Conservation (phyloP, 2,797 vertebrate species). For the Myotis findleyi region DNA sequence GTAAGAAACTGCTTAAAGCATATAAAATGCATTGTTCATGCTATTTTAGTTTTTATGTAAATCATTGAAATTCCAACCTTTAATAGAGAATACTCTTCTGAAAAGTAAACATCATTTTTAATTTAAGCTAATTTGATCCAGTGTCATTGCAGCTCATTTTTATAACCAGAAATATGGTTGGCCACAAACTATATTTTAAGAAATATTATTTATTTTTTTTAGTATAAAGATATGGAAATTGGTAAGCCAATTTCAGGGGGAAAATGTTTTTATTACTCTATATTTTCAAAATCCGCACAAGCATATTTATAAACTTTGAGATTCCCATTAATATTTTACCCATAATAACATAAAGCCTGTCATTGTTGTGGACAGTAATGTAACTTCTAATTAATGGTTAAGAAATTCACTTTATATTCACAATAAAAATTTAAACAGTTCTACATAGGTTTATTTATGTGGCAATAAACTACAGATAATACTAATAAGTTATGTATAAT, state of each 20-base stretch:
- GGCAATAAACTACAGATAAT: neutral
- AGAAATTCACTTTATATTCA: neutral
- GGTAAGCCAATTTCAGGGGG: neutral
- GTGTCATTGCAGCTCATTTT: slow-evolving; percentile 27
- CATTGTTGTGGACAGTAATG: neutral
- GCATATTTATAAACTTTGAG: neutral
- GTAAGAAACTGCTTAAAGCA: slow-evolving; percentile 45
- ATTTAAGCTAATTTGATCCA: neutral
- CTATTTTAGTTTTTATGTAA: slow-evolving; percentile 65
- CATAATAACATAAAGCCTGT: neutral
- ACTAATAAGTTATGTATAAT: neutral
- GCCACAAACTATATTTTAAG: slow-evolving; percentile 10
- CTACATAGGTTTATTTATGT: neutral
- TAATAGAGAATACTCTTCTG: slow-evolving; percentile 66
- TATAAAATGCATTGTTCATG: slow-evolving; percentile 58
- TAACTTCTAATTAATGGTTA: neutral
- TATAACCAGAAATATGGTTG: neutral
- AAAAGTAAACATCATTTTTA: slow-evolving; percentile 67
- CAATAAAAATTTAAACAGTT: neutral
- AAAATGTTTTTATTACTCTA: neutral
- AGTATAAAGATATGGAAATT: slow-evolving; percentile 55
- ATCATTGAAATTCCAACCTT: slow-evolving; percentile 61
- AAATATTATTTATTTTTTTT: slow-evolving; percentile 66
- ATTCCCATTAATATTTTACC: neutral
- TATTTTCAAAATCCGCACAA: neutral